Base-by-base conservation (phyloP, 2,797 vertebrate species). In the Tauraco hartlaubi region DNA sequence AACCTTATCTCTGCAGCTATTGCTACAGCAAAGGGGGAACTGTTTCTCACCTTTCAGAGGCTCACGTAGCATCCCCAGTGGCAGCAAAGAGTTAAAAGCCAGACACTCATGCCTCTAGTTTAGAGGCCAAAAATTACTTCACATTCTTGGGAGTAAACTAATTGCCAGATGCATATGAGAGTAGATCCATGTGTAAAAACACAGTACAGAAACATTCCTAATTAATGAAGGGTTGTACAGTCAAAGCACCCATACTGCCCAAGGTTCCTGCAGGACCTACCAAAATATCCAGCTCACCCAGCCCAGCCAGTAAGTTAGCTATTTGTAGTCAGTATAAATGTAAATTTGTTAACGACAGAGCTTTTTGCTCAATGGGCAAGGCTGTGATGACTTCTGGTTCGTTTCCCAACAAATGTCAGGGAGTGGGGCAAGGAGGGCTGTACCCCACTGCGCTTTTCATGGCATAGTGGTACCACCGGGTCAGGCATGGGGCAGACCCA, bases 101-200 rank as follows among this genome's bases (percentile, higher is more conserved):
- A 95, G 73, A 92, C 58, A 88, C 58, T 95, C 93, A 44, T 59
- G 90, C 86, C 92, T 95, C 48, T 48, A 48, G 54, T 86, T 91
- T 79, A 69, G 89, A 71, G 48, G 98, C 98, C 98, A 98, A 97
- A 90, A 85, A 97, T 97, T 97, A 98, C 96, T 96, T 98, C 97
- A 98, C 77, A 39, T 97, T 98, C 96, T 96, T 87, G 67, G 96
- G 96, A 98, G 87, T 96, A 93, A 98, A 97, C 95, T 97, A 92
- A 97, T 97, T 96, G 95, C 96, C 98, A 98, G 97, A 97, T 97
- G 94, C 92, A 93, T 48, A 51, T 81, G 64, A 95, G 95, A 97
- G 97, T 94, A 95, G 94, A 95, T 92, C 86, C 95, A 92, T 94
- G 86, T 97, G 96, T 94, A 81, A 97, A 97, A 97, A 96, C 90